Conservation (phyloP, 1,140 invertebrate genomes). For the Ganaspis sp. region DNA sequence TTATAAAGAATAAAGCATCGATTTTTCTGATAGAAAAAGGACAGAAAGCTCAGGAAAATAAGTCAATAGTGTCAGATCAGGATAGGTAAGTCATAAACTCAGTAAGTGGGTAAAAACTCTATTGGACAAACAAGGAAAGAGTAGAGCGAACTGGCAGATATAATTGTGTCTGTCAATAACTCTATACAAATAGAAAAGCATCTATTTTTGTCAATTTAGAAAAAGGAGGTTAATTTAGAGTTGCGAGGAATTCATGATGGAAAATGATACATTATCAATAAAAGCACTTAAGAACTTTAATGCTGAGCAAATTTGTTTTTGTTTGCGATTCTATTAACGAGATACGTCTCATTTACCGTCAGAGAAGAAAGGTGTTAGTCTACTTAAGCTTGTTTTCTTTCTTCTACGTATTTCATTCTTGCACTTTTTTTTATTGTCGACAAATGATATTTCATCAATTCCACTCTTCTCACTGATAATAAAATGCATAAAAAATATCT, state of each 20-base stretch:
- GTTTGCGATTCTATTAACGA: not conserved
- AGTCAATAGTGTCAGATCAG: conserved; percentile 17
- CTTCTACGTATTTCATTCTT: too few relatives aligned
- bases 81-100: conserved; percentile 10
- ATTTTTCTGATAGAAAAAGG: not conserved
- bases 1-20: not conserved
- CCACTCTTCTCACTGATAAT: too few relatives aligned
- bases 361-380: not conserved
- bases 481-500: too few relatives aligned
- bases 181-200: not conserved
- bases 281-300: not conserved
- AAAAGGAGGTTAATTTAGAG: not conserved
- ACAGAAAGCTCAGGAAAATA: not conserved
- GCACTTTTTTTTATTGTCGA: too few relatives aligned
- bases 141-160: not conserved
- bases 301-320: not conserved
- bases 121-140: not conserved
- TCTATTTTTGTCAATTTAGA: not conserved
- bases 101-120: conserved; percentile 1
- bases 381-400: not conserved
- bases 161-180: not conserved
- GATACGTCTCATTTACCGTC: not conserved
- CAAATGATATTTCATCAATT: not conserved
- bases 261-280: not conserved
- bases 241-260: not conserved